Base-by-base conservation (phyloP, 2,797 vertebrate genomes). In the Acestrorhynchus altus region DNA sequence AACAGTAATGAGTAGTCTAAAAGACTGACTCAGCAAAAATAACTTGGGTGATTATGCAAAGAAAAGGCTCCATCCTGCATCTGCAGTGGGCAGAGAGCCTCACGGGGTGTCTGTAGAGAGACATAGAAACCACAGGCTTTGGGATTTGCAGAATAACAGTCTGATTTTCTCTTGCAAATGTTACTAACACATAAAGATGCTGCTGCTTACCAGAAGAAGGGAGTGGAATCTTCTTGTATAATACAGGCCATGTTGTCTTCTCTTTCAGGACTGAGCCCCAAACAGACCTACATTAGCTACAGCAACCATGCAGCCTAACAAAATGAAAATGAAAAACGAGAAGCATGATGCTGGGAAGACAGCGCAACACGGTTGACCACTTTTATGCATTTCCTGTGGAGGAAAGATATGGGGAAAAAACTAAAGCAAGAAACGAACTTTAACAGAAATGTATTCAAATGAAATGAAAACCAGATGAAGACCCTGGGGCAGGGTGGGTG, bases 281-380 rank as follows among this genome's bases (percentile, higher is more conserved):
- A 97, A 90, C 97, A 98, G 92, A 99, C 97, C 77, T 99, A 98
- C 72, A 98, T 99, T 93, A 97, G 95, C 94, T 99, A 99, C 89
- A 98, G 96, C 93, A 99, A 99, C 94, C 98, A 99, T 28, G 96
- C 97, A 56, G 96, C 99, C 93, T 99, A 97, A 80, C 46, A 79
- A 93, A 76, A 44, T 76, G 87, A 49, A 80, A 87, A 83, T 73
- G 72, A 60, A 18, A 65, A 72, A n/a, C 86, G 85, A 86, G 86
- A 90, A 60, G 86, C 26, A 69, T 81, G 81, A 85, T 83, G 44
- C 67, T 71, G 81, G 13, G 60, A 85, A 75, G 83, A 80, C 51
- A 70, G 78, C 28, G 66, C 77, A 76, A 79, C 69, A 77, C 76
- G 66, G 77, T 71, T 73, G 74, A 76, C 65, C 71, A 67, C 73